These are phyloP conservation scores for Hassar affinis DNA, from an alignment of 2,113 vertebrate species.

Conservation along the genomic window DNA sequence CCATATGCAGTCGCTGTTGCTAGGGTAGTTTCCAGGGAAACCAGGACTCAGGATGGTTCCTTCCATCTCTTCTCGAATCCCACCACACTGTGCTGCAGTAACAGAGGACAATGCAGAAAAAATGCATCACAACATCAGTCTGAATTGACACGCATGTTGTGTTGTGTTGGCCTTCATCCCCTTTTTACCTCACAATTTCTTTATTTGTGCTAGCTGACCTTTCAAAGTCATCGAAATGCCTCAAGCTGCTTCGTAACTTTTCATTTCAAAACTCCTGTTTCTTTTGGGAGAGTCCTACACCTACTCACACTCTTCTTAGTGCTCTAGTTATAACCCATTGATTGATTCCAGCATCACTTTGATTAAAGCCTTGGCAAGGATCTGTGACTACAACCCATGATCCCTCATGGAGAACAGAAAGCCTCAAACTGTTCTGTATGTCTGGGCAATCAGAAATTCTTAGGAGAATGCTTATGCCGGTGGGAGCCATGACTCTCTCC, in stretches of 20 bases:
- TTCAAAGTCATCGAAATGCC: conserved; percentile 49
- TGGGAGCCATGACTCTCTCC: conserved; percentile 60
- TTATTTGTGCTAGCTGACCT: conserved; percentile 46
- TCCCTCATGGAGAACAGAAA: conserved; percentile 39
- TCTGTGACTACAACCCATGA: conserved; percentile 9
- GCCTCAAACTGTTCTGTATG: conserved; percentile 57
- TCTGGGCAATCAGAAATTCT: conserved; percentile 57
- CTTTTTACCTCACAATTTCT: conserved; percentile 1
- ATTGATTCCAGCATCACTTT: conserved; percentile 57
- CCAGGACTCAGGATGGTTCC: conserved; percentile 96
- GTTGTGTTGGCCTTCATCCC: neutral
- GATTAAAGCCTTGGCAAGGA: conserved; percentile 50
- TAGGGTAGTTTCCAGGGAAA: conserved; percentile 97
- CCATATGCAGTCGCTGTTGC: conserved; percentile 97
- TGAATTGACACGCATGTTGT: neutral
- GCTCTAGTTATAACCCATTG: conserved; percentile 55
- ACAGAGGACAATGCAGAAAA: neutral
- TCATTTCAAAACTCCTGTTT: conserved; percentile 27
- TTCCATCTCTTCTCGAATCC: conserved; percentile 87
- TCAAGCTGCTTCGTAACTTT: conserved; percentile 42
- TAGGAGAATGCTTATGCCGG: conserved; percentile 67
- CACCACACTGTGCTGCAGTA: conserved; percentile 89
- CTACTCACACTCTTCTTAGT: conserved; percentile 2
- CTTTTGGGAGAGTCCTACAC: conserved; percentile 32
- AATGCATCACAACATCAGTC: neutral